Evolutionary conservation across 92 coral and sea anemone genomes (phyloP).

Genomic region (Zoanthus sansibaricus): DNA sequence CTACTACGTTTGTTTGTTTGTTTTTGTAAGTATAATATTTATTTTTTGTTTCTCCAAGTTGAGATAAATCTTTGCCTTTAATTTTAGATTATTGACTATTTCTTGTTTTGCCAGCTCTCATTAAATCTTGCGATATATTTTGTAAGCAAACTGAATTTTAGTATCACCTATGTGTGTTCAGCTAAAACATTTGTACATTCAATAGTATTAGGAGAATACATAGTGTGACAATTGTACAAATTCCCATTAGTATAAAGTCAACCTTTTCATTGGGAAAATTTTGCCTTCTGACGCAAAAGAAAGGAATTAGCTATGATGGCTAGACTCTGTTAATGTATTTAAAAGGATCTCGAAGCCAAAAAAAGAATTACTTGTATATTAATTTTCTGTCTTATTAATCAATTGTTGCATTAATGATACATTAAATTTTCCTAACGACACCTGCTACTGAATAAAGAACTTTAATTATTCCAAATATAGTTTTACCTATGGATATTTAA

Average conservation of each 20-base stretch:
- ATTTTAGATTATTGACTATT: background rate
- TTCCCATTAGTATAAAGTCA: too few relatives aligned
- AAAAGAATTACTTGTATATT: background rate
- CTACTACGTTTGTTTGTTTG: background rate
- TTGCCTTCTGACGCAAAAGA: too few relatives aligned
- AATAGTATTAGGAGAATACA: too few relatives aligned
- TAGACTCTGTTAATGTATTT: background rate
- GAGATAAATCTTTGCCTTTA: background rate
- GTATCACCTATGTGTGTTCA: too few relatives aligned
- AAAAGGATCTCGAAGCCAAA: background rate
- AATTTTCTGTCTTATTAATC: background rate
- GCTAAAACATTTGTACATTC: too few relatives aligned
- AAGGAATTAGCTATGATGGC: background rate
- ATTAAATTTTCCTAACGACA: background rate
- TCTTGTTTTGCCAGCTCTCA: background rate
- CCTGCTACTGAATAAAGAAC: background rate
- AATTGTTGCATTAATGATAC: background rate
- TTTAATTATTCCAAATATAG: background rate
- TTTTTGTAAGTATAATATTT: constrained; percentile 2
- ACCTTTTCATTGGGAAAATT: too few relatives aligned
- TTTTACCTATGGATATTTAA: background rate
- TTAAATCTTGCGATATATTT: background rate
- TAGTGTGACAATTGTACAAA: too few relatives aligned
- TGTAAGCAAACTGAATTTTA: too few relatives aligned
- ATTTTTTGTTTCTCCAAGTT: background rate